Conservation (phyloP, 2,113 vertebrate genomes). For the Perca schrenkii region DNA sequence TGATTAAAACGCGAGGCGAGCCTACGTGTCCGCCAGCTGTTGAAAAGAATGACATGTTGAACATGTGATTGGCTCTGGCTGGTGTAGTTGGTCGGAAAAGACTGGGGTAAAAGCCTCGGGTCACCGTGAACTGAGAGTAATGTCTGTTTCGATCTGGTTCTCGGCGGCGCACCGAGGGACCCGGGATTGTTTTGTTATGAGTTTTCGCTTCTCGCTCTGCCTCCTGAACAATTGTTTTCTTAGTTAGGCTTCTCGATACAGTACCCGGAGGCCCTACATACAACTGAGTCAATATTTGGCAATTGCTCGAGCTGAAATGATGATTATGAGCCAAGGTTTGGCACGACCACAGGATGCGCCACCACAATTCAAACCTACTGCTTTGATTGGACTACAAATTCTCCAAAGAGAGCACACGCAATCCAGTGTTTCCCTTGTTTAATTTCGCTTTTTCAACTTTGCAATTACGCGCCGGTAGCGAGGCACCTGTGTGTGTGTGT, state of each 20-base stretch:
- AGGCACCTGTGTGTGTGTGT: slow-evolving; percentile 50
- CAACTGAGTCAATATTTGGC: slow-evolving; percentile 76
- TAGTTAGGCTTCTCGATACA: slow-evolving; percentile 61
- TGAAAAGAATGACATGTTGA: slow-evolving; percentile 48
- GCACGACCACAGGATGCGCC: slow-evolving; percentile 32
- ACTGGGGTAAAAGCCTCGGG: slow-evolving; percentile 80
- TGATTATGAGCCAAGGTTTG: slow-evolving; percentile 62
- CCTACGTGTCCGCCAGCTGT: slow-evolving; percentile 14
- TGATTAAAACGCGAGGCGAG: slow-evolving; percentile 74
- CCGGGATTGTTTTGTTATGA: slow-evolving; percentile 56
- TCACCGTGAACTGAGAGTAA: slow-evolving; percentile 79
- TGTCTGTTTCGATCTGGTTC: slow-evolving; percentile 65
- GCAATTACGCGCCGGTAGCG: slow-evolving; percentile 53
- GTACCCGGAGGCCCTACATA: slow-evolving; percentile 60
- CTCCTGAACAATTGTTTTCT: slow-evolving; percentile 70
- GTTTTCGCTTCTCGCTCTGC: slow-evolving; percentile 46
- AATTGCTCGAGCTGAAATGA: slow-evolving; percentile 61
- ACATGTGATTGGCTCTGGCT: slow-evolving; percentile 68
- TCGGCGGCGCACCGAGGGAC: slow-evolving; percentile 19
- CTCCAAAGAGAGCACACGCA: slow-evolving; percentile 51
- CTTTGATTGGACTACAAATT: slow-evolving; percentile 74
- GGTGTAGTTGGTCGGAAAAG: slow-evolving; percentile 82
- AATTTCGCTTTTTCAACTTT: slow-evolving; percentile 73
- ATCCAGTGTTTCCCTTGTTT: slow-evolving; percentile 55
- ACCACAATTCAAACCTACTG: slow-evolving; percentile 41